phyloP scores from a whole-genome alignment of 1,140 invertebrate species.

The Dendroctonus valens region DNA sequence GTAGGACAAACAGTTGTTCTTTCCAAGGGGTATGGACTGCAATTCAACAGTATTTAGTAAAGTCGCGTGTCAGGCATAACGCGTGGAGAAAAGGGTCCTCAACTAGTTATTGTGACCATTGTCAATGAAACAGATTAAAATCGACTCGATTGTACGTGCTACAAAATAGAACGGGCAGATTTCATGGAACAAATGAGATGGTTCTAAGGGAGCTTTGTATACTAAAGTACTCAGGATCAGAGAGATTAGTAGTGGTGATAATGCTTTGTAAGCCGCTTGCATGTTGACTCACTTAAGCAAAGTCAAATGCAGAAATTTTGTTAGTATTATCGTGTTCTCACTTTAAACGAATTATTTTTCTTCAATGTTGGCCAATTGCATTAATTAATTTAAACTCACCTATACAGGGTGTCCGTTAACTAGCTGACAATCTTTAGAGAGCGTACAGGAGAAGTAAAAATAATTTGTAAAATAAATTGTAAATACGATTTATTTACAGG shows the following conservation, averaged over 20 bases:
- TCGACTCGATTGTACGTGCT: conserved; percentile 16
- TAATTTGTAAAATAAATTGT: too few relatives aligned
- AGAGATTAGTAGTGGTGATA: too few relatives aligned
- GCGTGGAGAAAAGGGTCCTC: conserved; percentile 9
- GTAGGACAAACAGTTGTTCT: conserved; percentile 18
- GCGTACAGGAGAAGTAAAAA: too few relatives aligned
- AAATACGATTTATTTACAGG: too few relatives aligned
- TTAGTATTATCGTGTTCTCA: conserved; percentile 18
- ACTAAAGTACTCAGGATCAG: not conserved
- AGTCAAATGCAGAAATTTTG: conserved; percentile 17
- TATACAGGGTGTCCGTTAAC: too few relatives aligned
- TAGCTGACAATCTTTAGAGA: too few relatives aligned
- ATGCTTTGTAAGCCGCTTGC: conserved; percentile 7
- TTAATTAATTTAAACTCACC: not conserved
- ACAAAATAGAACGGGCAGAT: conserved; percentile 19
- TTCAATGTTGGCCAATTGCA: not conserved
- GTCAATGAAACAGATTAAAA: conserved; percentile 27
- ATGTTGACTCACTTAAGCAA: conserved; percentile 13
- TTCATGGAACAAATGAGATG: not conserved
- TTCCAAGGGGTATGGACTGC: conserved; percentile 11
- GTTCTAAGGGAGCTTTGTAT: not conserved
- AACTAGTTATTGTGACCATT: conserved; percentile 18
- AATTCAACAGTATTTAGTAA: conserved; percentile 24
- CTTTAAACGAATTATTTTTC: not conserved
- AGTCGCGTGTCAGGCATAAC: conserved; percentile 20